Percentiles rank a stretch among this genome's conserved stretches.
These are phyloP conservation scores for Phymanthus crucifer DNA, from an alignment of 92 coral and sea anemone genomes.

Conservation along the genomic window DNA sequence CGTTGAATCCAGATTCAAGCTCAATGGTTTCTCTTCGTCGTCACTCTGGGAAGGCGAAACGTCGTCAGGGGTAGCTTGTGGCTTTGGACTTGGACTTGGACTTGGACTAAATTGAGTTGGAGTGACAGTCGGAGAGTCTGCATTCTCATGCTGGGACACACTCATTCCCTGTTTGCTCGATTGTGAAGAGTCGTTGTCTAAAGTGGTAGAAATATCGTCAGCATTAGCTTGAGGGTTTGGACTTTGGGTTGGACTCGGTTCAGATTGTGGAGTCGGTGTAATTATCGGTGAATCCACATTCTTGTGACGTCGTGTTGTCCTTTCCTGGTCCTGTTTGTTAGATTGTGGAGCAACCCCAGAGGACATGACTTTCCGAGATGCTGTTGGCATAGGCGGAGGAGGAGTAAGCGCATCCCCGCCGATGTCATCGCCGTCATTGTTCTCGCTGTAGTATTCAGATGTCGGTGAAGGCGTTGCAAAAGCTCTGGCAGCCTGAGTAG, in stretches of 20 bases:
- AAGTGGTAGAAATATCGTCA: neutral
- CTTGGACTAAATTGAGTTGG: too few relatives aligned
- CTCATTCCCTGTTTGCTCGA: too few relatives aligned
- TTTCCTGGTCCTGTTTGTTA: neutral
- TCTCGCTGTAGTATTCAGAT: neutral
- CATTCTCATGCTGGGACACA: too few relatives aligned
- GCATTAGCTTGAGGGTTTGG: neutral
- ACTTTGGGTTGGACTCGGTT: neutral
- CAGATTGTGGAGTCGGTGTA: neutral
- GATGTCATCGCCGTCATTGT: slow-evolving; percentile 14
- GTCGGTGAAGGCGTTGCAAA: slow-evolving; percentile 27
- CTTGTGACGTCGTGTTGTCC: neutral
- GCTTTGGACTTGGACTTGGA: neutral
- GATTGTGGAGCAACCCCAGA: neutral
- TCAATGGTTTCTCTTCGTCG: neutral
- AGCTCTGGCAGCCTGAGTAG: slow-evolving; percentile 7
- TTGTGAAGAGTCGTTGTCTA: too few relatives aligned
- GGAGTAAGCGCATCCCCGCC: slow-evolving; percentile 13
- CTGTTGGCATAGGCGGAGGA: slow-evolving; percentile 17
- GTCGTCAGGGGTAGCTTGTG: neutral
- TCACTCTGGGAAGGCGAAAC: neutral
- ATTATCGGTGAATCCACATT: neutral
- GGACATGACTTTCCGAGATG: neutral
- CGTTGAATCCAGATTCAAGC: neutral
- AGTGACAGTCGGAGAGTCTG: too few relatives aligned